phyloP scores from a whole-genome alignment of 2,797 vertebrate species.

The Cyprinodon diabolis region DNA sequence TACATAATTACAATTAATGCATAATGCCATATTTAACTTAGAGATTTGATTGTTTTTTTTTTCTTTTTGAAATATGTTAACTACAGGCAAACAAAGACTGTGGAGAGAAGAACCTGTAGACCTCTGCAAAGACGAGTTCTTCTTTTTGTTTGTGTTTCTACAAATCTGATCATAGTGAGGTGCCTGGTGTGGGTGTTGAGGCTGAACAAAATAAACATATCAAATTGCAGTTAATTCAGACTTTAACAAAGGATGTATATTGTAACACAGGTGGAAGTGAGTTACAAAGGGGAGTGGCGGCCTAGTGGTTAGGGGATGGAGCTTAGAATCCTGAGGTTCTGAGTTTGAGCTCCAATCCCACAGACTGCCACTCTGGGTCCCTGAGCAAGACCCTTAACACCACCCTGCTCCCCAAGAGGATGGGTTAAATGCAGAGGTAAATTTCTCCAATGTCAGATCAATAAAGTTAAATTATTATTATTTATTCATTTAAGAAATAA shows the following conservation, averaged over 20 bases:
- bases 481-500: not conserved
- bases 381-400: no score
- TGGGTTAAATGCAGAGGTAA: no score
- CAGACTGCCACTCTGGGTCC: no score
- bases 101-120: not conserved
- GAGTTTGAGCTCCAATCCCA: no score
- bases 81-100: not conserved
- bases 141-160: not conserved
- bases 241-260: not conserved
- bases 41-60: not conserved
- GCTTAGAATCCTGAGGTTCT: no score
- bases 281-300: no score
- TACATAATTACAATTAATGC: not conserved
- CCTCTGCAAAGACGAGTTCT: not conserved
- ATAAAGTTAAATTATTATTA: no score
- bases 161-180: not conserved
- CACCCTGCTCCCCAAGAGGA: no score
- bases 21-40: not conserved
- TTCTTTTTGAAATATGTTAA: not conserved
- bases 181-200: not conserved
- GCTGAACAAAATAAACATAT: not conserved
- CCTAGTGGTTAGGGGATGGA: no score
- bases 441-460: no score
- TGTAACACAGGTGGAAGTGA: no score
- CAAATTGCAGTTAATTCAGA: not conserved